Evolutionary conservation across 2,113 vertebrate genomes (phyloP).

Genomic region (Labeo catla): DNA sequence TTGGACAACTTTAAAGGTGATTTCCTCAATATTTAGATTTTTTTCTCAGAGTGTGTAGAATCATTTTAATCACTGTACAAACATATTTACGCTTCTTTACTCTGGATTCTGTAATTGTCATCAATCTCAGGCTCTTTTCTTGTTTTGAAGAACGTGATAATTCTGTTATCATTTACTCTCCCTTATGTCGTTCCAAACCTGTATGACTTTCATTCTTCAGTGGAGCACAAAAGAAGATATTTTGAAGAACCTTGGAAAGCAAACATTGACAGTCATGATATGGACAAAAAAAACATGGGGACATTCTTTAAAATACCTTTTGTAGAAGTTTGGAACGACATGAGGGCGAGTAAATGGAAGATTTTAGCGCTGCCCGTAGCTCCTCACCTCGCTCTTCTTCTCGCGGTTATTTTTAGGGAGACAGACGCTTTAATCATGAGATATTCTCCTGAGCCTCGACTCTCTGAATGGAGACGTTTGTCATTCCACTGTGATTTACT

Average conservation of each 20-base stretch:
- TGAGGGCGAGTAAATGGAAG: neutral
- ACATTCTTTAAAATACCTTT: neutral
- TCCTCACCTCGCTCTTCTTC: constrained; percentile 7
- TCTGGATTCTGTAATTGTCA: neutral
- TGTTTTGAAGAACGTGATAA: neutral
- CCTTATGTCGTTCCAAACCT: neutral
- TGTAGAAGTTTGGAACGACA: neutral
- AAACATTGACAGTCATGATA: neutral
- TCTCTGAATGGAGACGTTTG: constrained; percentile 50
- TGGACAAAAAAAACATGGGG: no score
- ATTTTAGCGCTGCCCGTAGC: neutral
- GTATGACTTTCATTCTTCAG: neutral
- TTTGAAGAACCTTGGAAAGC: neutral
- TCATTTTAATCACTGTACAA: neutral
- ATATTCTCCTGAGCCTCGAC: neutral
- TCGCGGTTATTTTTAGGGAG: constrained; percentile 42
- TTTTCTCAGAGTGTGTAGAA: neutral
- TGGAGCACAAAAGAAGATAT: neutral
- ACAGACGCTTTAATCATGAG: constrained; percentile 50
- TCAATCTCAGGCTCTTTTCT: neutral
- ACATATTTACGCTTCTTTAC: neutral
- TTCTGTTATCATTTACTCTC: no score
- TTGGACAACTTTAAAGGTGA: no score
- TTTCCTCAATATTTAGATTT: no score
- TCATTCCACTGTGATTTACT: constrained; percentile 48